Conservation (phyloP, 1,140 invertebrate genomes). For the Varroa destructor region DNA sequence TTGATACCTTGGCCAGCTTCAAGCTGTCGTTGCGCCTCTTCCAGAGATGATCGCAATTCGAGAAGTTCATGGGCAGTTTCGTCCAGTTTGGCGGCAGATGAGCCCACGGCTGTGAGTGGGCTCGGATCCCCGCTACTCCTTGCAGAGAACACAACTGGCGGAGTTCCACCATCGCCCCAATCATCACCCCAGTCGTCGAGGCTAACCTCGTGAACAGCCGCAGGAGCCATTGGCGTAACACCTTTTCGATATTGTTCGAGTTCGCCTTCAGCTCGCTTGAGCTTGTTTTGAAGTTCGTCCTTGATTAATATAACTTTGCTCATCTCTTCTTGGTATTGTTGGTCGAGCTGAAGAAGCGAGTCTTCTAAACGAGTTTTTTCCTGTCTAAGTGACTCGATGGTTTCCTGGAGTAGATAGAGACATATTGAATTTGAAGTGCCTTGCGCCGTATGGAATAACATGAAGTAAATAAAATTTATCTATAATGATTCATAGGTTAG, state of each 20-base stretch:
- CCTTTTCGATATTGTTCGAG: neutral
- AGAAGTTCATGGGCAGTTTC: conserved; percentile 5
- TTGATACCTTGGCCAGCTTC: neutral
- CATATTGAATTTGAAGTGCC: too few relatives aligned
- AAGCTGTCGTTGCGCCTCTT: conserved; percentile 18
- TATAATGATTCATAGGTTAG: too few relatives aligned
- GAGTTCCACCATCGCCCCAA: neutral
- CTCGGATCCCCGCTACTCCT: too few relatives aligned
- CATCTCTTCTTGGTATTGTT: conserved; percentile 6
- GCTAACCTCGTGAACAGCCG: conserved; percentile 11
- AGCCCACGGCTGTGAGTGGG: too few relatives aligned
- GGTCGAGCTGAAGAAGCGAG: conserved; percentile 18
- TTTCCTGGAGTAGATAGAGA: neutral
- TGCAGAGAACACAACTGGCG: too few relatives aligned
- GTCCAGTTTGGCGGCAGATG: neutral
- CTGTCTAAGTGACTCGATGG: neutral
- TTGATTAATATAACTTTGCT: conserved; percentile 8
- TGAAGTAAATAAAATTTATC: too few relatives aligned
- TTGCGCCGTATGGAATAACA: too few relatives aligned
- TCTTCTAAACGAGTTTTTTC: neutral
- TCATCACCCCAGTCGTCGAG: conserved; percentile 23
- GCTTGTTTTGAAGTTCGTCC: conserved; percentile 3
- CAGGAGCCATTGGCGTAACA: neutral
- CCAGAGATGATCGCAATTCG: conserved; percentile 9
- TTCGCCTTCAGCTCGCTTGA: conserved; percentile 7